Percentiles rank a stretch among this genome's conserved stretches.
Evolutionary conservation across 2,113 vertebrate species (phyloP).

Genomic region (Passer montanus): DNA sequence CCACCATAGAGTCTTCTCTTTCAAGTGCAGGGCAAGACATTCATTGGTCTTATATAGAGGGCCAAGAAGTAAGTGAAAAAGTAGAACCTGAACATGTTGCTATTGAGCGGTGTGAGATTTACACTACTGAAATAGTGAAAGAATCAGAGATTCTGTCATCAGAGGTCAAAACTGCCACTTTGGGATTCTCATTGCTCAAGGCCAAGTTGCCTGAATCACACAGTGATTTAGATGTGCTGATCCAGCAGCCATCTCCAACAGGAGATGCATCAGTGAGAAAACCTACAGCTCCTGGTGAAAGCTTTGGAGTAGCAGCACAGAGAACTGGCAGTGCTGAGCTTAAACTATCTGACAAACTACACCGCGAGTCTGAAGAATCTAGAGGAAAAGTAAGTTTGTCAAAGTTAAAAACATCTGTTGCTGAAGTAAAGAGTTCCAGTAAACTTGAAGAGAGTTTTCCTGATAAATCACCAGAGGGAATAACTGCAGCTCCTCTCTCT

Average conservation of each 20-base stretch:
- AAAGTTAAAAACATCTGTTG: background rate
- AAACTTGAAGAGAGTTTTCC: background rate
- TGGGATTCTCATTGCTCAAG: constrained; percentile 75
- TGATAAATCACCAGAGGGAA: constrained; percentile 13
- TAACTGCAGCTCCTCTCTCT: background rate
- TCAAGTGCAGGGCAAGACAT: constrained; percentile 46
- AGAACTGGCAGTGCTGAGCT: background rate
- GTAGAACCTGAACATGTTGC: background rate
- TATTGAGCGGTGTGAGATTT: background rate
- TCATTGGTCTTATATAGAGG: background rate
- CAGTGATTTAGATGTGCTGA: background rate
- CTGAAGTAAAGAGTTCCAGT: background rate
- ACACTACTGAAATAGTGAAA: constrained; percentile 63
- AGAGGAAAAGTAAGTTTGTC: background rate
- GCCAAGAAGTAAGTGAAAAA: constrained; percentile 8
- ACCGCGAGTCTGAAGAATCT: background rate
- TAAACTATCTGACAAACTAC: background rate
- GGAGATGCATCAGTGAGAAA: background rate
- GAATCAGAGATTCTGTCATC: constrained; percentile 67
- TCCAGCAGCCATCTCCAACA: background rate
- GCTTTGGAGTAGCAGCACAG: background rate
- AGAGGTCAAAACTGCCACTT: constrained; percentile 57
- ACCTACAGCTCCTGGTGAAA: background rate
- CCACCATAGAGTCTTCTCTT: background rate
- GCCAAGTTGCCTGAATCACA: constrained; percentile 62